A percentile compares a stretch with the other conserved stretches of the same genome.
Evolutionary conservation across 2,797 vertebrate species (phyloP).

Genomic region (Sebastes steindachneri): DNA sequence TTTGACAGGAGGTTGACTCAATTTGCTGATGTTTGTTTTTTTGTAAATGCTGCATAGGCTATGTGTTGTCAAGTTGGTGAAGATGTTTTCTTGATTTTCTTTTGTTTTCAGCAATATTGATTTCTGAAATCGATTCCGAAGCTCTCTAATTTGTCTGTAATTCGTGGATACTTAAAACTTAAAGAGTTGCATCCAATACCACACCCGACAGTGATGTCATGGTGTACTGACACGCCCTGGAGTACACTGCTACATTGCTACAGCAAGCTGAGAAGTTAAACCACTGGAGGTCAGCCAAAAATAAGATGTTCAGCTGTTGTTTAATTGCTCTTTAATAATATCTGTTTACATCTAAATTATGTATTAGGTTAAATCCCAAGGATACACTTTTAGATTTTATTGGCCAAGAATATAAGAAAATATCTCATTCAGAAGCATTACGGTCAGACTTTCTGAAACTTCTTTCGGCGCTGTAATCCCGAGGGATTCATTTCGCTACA

Average conservation of each 20-base stretch:
- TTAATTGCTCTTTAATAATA: not conserved
- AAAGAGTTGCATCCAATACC: not conserved
- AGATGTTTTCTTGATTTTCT: not conserved
- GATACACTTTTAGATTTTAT: not conserved
- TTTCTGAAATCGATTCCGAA: not conserved
- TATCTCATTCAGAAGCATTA: not conserved
- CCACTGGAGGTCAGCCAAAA: not conserved
- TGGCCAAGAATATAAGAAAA: not conserved
- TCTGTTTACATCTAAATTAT: not conserved
- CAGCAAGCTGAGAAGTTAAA: not conserved
- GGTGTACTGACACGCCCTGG: not conserved
- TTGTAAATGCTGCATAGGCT: not conserved
- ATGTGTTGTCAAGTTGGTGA: not conserved
- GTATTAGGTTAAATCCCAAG: not conserved
- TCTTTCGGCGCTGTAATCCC: not conserved
- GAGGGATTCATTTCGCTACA: conserved; percentile 11
- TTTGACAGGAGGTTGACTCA: not conserved
- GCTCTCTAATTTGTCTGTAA: not conserved
- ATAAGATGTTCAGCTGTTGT: not conserved
- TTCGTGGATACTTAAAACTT: not conserved
- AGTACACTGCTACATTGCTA: not conserved
- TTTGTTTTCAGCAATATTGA: not conserved
- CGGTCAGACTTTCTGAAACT: not conserved
- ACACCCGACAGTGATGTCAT: not conserved
- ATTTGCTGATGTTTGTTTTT: not conserved